Base-by-base conservation (phyloP, 2,113 vertebrate species). In the Capreolus pygargus region DNA sequence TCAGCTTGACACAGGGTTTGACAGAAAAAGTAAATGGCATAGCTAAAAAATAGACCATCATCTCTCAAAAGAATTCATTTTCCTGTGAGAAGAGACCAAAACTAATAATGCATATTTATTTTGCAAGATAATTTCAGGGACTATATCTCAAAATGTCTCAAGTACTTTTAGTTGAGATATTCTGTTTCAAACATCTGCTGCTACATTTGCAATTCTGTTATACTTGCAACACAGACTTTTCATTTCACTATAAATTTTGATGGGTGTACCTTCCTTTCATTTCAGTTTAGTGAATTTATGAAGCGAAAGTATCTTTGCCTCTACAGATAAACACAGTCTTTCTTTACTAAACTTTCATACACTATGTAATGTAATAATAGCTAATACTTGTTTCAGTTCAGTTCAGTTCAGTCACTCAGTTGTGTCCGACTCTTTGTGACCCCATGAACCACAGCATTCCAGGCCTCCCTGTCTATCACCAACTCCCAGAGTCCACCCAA, bases 101-200 rank as follows among this genome's bases (percentile, higher is more conserved):
- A 87, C 87, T 70, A 54, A 93, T 98, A 95, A 86, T 91, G 74
- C 58, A 86, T 86, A 93, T 88, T 86, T 93, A 91, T 67, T 97
- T 93, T 82, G 54, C 67, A 96, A 85, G 86, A 89, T 95, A 82
- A 93, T 96, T 96, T 97, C 92, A 91, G 92, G 61, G 83, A 45
- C 86, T 95, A 39, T 10, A 74, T 67, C 78, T 93, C 54, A 91
- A 91, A 95, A 89, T 97, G 83, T 89, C 93, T 89, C 76, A 88
- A 91, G n/a, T 95, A 81, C 92, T 76, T 95, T 96, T 86, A 82
- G 92, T 93, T 93, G 86, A 95, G 89, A 95, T 98, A 91, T 91
- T 96, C 82, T 89, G 91, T 89, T 87, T 97, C 54, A 85, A 96
- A 96, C 89, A 96, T 88, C 94, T 96, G 92, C 43, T 96, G 67